These are phyloP conservation scores for Argyra leucocephala DNA, from an alignment of 2,888 invertebrate species.

Conservation along the genomic window DNA sequence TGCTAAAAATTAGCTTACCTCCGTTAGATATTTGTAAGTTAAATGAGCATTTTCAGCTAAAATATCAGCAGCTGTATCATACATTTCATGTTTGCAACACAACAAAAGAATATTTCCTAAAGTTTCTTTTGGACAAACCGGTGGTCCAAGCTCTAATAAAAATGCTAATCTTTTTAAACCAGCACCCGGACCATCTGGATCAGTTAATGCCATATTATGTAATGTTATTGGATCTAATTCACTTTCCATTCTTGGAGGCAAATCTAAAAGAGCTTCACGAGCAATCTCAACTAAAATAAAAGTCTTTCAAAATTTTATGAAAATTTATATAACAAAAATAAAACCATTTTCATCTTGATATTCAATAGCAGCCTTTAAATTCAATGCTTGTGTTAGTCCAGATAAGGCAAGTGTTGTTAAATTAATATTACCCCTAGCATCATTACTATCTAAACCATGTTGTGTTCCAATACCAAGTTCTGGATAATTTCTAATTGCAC, in stretches of 20 bases:
- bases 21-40: slow-evolving; percentile 87
- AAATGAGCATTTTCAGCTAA: slow-evolving; percentile 94
- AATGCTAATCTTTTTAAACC: slow-evolving; percentile 73
- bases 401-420: slow-evolving; percentile 75
- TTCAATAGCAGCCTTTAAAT: slow-evolving; percentile 96
- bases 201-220: slow-evolving; percentile 88
- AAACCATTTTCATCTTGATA: slow-evolving; percentile 78
- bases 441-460: slow-evolving; percentile 57
- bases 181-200: slow-evolving; percentile 89
- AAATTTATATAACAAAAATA: slow-evolving; percentile 28
- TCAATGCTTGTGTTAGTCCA: slow-evolving; percentile 94
- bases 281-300: slow-evolving; percentile 61
- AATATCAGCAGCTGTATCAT: slow-evolving; percentile 94
- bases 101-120: slow-evolving; percentile 89
- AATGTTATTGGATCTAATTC: slow-evolving; percentile 95
- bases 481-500: slow-evolving; percentile 92
- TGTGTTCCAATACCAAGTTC: slow-evolving; percentile 96
- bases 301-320: background rate
- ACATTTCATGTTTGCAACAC: slow-evolving; percentile 96
- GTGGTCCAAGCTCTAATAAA: slow-evolving; percentile 83
- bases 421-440: slow-evolving; percentile 85
- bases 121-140: slow-evolving; percentile 85
- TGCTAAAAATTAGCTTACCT: slow-evolving; percentile 45
- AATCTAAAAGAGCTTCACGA: slow-evolving; percentile 75
- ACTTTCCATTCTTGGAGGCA: slow-evolving; percentile 90